Base-by-base conservation (phyloP, 92 coral and sea anemone species). In the Virgularia gustaviana region DNA sequence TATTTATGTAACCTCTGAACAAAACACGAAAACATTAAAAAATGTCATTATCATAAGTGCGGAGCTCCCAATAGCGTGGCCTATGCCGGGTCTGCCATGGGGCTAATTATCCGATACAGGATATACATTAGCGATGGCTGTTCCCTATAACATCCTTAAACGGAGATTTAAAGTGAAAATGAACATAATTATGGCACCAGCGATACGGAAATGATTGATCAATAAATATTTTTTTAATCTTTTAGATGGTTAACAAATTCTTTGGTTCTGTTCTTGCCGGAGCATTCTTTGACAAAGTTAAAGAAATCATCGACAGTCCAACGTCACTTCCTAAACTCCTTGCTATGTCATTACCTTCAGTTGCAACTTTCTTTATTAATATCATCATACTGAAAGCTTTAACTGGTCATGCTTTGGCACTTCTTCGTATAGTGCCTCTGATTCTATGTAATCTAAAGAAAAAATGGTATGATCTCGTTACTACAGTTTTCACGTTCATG, bases 271-370 rank as follows among this genome's bases (percentile, higher is more conserved):
- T 90, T 27, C 62, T 81, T 25, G 96, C 88, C 36, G 82, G 95
- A 8, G 78, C 96, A 11, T 88, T 83, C 30, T 72, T 91, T 43
- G 63, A 81, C 44, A 63, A 76, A 49, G 71, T 91, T 9, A 62
- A 79, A 19, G 83, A 53, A 15, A 68, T 84, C 31, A 33, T 79
- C 11, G 45, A 82, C 29, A 36, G 61, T 13, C 97, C 97, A n/a
- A 77, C 79, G 29, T 75, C 83, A 9, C 79, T 88, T 37, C 90
- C 95, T 9, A 43, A 38, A 10, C 68, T 36, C 53, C 89, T 91
- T n/a, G 97, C 97, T 8, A 36, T 55, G 34, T 83, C 96, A 3
- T 88, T 91, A 16, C 97, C 97, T 27, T 81, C 88, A 32, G 96
- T 83, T 78, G 85, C 88, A 5, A 85, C 90, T 22, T 88, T 91